phyloP scores from a whole-genome alignment of 2,797 vertebrate genomes.

The Sebastiscus tertius region DNA sequence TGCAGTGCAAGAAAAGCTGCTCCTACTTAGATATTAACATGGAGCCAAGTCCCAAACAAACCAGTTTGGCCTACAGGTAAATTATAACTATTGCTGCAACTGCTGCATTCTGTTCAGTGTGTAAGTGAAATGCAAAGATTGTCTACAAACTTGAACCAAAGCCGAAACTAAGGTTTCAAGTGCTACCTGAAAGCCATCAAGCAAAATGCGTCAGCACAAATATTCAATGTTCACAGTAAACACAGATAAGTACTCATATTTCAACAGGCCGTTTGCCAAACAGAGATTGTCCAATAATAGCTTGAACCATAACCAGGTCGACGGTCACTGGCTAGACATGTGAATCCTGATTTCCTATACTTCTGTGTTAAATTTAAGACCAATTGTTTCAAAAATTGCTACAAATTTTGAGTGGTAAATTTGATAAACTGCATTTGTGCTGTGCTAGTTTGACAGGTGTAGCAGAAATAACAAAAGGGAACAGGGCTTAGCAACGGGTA shows the following conservation, averaged over 20 bases:
- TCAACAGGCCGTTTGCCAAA: not conserved
- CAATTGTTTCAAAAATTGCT: not conserved
- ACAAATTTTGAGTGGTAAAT: not conserved
- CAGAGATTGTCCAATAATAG: not conserved
- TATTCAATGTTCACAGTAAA: not conserved
- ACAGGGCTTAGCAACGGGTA: not conserved
- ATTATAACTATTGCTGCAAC: not conserved
- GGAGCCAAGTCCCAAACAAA: conserved; percentile 17
- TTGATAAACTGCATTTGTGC: not conserved
- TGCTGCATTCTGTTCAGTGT: not conserved
- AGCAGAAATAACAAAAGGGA: not conserved
- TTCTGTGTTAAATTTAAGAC: not conserved
- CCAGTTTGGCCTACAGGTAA: conserved; percentile 5
- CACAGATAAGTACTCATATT: not conserved
- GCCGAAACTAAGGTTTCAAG: not conserved
- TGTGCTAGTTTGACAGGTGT: not conserved
- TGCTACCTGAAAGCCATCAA: not conserved
- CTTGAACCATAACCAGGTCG: not conserved
- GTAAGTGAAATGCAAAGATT: not conserved
- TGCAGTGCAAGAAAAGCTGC: conserved; percentile 1
- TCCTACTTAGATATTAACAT: conserved; percentile 1
- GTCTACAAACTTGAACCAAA: not conserved
- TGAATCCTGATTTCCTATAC: not conserved
- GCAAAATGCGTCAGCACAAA: not conserved
- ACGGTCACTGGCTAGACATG: not conserved